Conservation (phyloP, 2,797 vertebrate genomes). For the Zenarchopterus dispar region DNA sequence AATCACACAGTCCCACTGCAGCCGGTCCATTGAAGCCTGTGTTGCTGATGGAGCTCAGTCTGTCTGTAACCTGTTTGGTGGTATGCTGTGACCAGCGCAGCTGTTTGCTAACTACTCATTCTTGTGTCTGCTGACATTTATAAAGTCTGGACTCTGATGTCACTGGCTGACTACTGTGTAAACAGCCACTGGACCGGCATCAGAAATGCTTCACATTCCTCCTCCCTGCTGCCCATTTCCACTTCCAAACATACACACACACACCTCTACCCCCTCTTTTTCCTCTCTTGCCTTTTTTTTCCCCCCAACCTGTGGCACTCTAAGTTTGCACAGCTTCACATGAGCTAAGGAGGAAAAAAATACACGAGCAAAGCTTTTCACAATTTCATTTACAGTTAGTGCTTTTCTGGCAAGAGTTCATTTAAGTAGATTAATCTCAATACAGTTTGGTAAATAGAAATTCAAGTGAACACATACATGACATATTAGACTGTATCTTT, state of each 20-base stretch:
- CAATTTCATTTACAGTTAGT: slow-evolving; percentile 37
- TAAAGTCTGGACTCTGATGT: slow-evolving; percentile 84
- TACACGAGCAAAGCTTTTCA: slow-evolving; percentile 46
- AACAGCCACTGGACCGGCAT: slow-evolving; percentile 79
- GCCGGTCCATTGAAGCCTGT: slow-evolving; percentile 64
- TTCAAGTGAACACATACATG: too few species aligned
- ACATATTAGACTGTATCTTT: slow-evolving; percentile 35
- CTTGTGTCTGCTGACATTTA: slow-evolving; percentile 77
- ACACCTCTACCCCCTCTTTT: slow-evolving; percentile 48
- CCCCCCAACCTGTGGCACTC: slow-evolving; percentile 62
- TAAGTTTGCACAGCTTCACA: slow-evolving; percentile 67
- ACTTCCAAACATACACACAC: slow-evolving; percentile 66
- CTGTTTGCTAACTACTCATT: slow-evolving; percentile 74
- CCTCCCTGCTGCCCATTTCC: slow-evolving; percentile 78
- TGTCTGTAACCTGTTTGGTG: slow-evolving; percentile 40
- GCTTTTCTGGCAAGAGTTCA: slow-evolving; percentile 40
- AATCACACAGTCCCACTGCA: slow-evolving; percentile 37
- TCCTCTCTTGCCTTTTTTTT: slow-evolving; percentile 53
- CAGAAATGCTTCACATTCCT: slow-evolving; percentile 87
- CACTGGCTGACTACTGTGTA: slow-evolving; percentile 81
- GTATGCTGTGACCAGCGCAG: slow-evolving; percentile 51
- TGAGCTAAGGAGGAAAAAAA: slow-evolving; percentile 59
- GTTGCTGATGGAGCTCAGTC: slow-evolving; percentile 45
- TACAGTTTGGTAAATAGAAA: too few species aligned
- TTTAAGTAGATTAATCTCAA: slow-evolving; percentile 14